Conservation (phyloP, 1,140 invertebrate genomes). For the Drosophila sp. region DNA sequence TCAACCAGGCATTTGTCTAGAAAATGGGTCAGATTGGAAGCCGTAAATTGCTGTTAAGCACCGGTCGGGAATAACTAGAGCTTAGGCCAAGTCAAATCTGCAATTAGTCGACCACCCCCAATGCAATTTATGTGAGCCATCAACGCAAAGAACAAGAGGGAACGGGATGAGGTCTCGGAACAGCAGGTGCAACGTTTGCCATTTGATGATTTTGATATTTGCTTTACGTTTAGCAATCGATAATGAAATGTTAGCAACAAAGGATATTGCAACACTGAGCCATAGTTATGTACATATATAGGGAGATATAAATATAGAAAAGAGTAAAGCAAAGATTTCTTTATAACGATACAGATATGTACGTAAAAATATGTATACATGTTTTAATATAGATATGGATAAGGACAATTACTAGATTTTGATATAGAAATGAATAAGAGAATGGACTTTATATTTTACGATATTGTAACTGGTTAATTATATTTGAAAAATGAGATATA, state of each 20-base stretch:
- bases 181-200: conserved; percentile 39
- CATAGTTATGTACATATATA: neutral
- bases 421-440: no score
- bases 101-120: conserved; percentile 38
- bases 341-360: no score
- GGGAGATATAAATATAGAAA: neutral
- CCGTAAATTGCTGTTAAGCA: conserved; percentile 45
- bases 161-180: conserved; percentile 6
- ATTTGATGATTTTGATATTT: conserved; percentile 40
- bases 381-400: no score
- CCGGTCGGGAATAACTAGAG: conserved; percentile 15
- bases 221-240: conserved; percentile 35
- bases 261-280: neutral
- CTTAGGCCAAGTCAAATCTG: conserved; percentile 34
- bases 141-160: neutral
- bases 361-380: no score
- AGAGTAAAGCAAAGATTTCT: neutral
- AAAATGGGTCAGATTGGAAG: conserved; percentile 52
- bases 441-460: no score
- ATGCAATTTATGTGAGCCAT: conserved; percentile 34
- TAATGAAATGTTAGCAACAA: conserved; percentile 23
- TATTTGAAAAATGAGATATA: no score
- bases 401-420: no score
- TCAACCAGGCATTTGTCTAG: conserved; percentile 33
- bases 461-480: no score